These are phyloP conservation scores for Drosophila azteca DNA, from an alignment of 1,140 invertebrate species.

Conservation along the genomic window DNA sequence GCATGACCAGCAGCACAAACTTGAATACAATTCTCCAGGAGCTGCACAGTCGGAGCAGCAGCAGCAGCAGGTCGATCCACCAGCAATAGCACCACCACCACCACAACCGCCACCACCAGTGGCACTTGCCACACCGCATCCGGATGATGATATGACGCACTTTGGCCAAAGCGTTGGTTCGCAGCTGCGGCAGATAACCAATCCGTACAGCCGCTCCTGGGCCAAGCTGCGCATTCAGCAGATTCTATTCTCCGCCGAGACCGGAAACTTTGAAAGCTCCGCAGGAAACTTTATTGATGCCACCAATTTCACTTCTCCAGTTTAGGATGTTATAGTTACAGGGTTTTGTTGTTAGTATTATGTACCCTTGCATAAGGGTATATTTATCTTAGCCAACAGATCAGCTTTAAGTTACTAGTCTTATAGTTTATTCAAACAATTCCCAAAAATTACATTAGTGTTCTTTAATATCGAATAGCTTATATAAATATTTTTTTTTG, in stretches of 20 bases:
- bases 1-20: too few species aligned
- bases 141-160: constrained; percentile 59
- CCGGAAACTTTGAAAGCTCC: constrained; percentile 60
- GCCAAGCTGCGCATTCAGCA: constrained; percentile 78
- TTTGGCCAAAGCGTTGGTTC: constrained; percentile 73
- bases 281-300: constrained; percentile 17
- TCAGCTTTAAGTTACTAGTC: too few species aligned
- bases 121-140: neutral
- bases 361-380: too few species aligned
- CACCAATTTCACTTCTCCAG: constrained; percentile 16
- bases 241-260: constrained; percentile 75
- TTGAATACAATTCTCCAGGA: too few species aligned
- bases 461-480: too few species aligned
- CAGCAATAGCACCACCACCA: neutral
- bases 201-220: constrained; percentile 67
- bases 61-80: neutral
- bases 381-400: too few species aligned
- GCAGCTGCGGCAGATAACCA: constrained; percentile 61
- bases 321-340: neutral
- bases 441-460: too few species aligned
- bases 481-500: too few species aligned
- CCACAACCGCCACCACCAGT: neutral
- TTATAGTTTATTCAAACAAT: too few species aligned
- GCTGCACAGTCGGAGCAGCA: neutral
- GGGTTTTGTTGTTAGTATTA: too few species aligned